Evolutionary conservation across 35 echinoderm and acorn worm species (phyloP), one percentile per base, ranked within the genome.

Genomic region (Hemicentrotus pulcherrimus): DNA sequence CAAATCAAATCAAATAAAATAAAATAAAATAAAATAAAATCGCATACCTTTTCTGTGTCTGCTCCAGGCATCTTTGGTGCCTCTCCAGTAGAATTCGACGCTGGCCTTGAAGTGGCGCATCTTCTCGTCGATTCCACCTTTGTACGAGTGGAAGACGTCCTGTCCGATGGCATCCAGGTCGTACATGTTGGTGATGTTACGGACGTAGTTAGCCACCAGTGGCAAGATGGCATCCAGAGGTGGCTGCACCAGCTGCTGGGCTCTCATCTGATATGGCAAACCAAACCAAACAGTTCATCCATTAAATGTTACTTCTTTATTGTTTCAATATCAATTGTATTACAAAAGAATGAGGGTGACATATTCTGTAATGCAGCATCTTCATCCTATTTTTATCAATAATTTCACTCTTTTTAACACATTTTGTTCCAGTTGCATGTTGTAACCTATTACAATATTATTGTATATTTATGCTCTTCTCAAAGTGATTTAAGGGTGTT

Each of bases 71-170:
- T 99, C 97, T 86, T 95, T 96, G 24, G 97, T 99, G 31, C 97
- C 96, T 31, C 91, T 95, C 92, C 95, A 99, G 95, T 97, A 99
- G 96, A 97, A 99, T 50, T 99, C 97, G 15, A 99, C 98, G 47
- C 97, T 97, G 89, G 96, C 95, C 86, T 99, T 99, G 86, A 99
- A 99, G 47, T 96, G 96, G 12, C 94, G 88, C 46, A 99, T 96
- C 94, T 99, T 99, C 61, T 97, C 95, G 41, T 99, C 98, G 12
- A 95, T 95, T 32, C 96, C 65, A 31, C 95, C 86, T 48, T 95
- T 86, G 31, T 96, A 97, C 14, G 48, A 86, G 46, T 98, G 97
- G 96, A 99, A 99, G 48, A 99, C 95, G 9, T 99, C 98, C 32
- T 88, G 50, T 9, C 94, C 98, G 10, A 99, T 97, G 90, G 96